phyloP scores from a whole-genome alignment of 2,888 invertebrate species.

The Leptopilina syphax region DNA sequence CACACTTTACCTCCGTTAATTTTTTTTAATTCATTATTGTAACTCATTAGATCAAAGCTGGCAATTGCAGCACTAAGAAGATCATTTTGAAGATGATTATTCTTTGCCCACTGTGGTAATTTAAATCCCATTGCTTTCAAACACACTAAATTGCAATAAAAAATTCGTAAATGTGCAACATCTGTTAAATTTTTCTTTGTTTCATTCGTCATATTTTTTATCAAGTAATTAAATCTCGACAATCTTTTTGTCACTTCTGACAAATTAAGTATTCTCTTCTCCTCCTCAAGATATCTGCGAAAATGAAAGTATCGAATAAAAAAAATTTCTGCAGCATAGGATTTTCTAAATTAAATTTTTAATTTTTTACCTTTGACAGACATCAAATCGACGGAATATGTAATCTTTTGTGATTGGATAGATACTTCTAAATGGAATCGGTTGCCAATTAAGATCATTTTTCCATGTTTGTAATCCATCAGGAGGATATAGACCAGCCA shows the following conservation, averaged over 20 bases:
- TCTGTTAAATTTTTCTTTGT: conserved; percentile 16
- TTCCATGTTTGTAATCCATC: conserved; percentile 79
- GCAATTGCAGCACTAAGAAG: conserved; percentile 78
- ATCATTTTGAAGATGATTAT: conserved; percentile 77
- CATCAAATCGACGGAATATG: neutral
- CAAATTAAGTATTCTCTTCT: neutral
- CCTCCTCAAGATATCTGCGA: conserved; percentile 7
- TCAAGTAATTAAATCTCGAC: neutral
- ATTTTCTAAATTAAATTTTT: too few relatives aligned
- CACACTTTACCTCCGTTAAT: conserved; percentile 78
- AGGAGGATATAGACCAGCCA: conserved; percentile 77
- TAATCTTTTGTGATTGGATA: conserved; percentile 32
- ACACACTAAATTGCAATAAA: conserved; percentile 48
- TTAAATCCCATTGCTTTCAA: conserved; percentile 78
- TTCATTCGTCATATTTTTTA: conserved; percentile 16
- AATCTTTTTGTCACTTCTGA: conserved; percentile 18
- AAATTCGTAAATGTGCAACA: conserved; percentile 51
- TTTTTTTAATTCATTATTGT: conserved; percentile 77
- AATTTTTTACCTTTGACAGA: neutral
- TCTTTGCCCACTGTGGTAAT: conserved; percentile 80
- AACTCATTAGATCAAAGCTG: conserved; percentile 80
- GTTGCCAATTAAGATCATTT: conserved; percentile 82
- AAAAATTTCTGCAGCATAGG: too few relatives aligned
- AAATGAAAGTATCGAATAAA: too few relatives aligned
- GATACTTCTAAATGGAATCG: neutral